These are phyloP conservation scores for Catharus fuscescens DNA, from an alignment of 2,113 vertebrate genomes.

Conservation along the genomic window DNA sequence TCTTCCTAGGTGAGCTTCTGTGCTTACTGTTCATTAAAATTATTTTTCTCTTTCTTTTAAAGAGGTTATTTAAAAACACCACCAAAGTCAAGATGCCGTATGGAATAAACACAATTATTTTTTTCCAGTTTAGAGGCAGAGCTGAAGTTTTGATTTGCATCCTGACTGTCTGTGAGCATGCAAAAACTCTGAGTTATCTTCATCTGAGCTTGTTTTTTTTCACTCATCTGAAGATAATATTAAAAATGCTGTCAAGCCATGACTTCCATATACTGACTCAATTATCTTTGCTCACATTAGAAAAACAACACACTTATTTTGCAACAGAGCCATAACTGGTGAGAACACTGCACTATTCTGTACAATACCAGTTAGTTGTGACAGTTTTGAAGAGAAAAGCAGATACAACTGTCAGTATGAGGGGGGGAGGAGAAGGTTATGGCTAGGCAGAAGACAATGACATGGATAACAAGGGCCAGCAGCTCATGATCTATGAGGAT, in stretches of 20 bases:
- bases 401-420: not conserved
- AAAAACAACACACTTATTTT: not conserved
- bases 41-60: not conserved
- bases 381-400: not conserved
- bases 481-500: not conserved
- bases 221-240: not conserved
- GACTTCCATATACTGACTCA: not conserved
- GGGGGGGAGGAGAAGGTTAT: not conserved
- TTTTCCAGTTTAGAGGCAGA: not conserved
- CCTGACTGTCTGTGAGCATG: fast-evolving
- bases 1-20: not conserved
- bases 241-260: not conserved
- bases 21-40: not conserved
- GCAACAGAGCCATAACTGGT: not conserved
- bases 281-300: not conserved
- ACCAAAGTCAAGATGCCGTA: not conserved
- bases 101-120: not conserved
- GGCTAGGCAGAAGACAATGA: not conserved
- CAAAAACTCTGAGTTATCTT: not conserved
- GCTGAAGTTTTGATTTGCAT: not conserved
- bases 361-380: not conserved
- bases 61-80: not conserved
- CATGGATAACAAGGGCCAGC: not conserved
- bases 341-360: not conserved
- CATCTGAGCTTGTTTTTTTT: not conserved